Evolutionary conservation across 2,888 invertebrate genomes (phyloP), one percentile per base, ranked within the genome.

Genomic region (Cyaniris semiargus): DNA sequence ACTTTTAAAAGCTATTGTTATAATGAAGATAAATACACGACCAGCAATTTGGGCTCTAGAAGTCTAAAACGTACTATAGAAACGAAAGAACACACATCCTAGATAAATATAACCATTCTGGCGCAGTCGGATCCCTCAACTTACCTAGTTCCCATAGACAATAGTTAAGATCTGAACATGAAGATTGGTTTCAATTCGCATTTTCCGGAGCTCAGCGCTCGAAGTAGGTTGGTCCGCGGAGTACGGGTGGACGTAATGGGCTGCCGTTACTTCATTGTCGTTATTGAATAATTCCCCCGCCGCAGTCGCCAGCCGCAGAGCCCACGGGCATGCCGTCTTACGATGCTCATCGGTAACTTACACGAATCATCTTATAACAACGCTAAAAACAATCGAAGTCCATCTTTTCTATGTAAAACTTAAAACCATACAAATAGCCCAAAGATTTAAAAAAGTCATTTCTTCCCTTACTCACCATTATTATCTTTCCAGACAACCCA

Each of bases 401-500:
- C 34, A 34, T 0, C 44, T 3, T 0, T 10, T 10, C 10, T 44
- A 53, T 53, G 58, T 8, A 58, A 60, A 60, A 60, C n/a, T 6
- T 18, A 56, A 56, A 58, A 23, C 58, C 21, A 21, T 10, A n/a
- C 21, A n/a, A 13, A 44, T 72, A 13, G 15, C 1, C 72, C 53
- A 18, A 53, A 5, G 53, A 53, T 53, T 1, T 53, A 5, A 13
- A 13, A 4, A 18, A 53, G 53, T 18, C 53, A 53, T 53, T 53
- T 18, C 10, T 44, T 18, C 15, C 53, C 4, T 18, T 53, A 23
- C 18, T 48, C 15, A 44, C 48, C 15, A 10, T 53, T 21, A 23
- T 15, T 53, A 77, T 79, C 70, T 88, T 94, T 95, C 83, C 95
- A 96, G 97, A 97, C 92, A 97, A 97, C 89, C 97, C 97, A 72